Evolutionary conservation across 2,797 vertebrate species (phyloP).

Genomic region (Morus bassanus): DNA sequence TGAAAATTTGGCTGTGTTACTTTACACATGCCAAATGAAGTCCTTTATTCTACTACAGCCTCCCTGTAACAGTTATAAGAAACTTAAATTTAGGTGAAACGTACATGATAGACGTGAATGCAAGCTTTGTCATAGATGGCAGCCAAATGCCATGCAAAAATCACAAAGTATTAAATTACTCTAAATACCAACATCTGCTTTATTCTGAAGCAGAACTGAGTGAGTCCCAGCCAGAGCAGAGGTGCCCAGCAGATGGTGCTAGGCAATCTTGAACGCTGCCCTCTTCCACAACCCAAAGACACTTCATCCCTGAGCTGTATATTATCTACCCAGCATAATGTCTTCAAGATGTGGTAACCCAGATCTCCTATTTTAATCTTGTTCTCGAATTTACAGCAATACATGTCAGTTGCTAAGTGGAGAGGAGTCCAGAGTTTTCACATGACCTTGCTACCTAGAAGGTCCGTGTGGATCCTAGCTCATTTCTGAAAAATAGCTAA

Average conservation of each 20-base stretch:
- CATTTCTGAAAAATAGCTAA: not conserved
- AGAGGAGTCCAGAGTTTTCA: not conserved
- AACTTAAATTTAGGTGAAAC: not conserved
- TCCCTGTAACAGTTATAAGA: not conserved
- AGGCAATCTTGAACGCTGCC: not conserved
- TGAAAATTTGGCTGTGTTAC: not conserved
- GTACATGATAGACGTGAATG: not conserved
- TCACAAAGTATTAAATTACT: not conserved
- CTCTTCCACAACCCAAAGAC: not conserved
- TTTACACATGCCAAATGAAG: not conserved
- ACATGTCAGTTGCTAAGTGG: not conserved
- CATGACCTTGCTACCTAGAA: not conserved
- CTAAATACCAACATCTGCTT: not conserved
- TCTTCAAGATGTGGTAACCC: not conserved
- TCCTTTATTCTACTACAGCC: not conserved
- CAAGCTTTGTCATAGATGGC: not conserved
- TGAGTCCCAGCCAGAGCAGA: not conserved
- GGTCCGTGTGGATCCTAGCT: not conserved
- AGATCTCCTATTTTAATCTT: not conserved
- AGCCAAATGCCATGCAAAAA: not conserved
- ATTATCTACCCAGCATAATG: not conserved
- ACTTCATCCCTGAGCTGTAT: not conserved
- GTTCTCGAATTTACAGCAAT: not conserved
- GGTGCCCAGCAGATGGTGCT: slow-evolving; percentile 51
- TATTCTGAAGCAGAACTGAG: not conserved